Evolutionary conservation across 2,113 vertebrate species (phyloP), one percentile per base, ranked within the genome.

Genomic region (Tapirus terrestris): DNA sequence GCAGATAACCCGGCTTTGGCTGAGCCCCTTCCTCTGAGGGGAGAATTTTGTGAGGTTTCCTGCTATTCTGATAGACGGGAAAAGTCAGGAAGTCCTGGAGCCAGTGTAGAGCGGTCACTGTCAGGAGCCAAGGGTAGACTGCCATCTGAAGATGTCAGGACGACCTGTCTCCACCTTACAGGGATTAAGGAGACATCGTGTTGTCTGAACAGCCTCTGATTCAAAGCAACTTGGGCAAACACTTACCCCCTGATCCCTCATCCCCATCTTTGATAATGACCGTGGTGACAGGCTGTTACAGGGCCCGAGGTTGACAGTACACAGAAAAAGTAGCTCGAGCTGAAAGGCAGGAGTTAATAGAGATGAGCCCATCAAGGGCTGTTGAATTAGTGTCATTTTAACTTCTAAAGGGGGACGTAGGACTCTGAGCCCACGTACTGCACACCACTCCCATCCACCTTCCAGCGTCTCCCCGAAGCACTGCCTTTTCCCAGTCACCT

Each of bases 211-310:
- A 5, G 48, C 43, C 21, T 83, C 75, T 68, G 17, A 27, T 3
- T 6, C 0, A 27, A 48, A 94, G 81, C 76, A 36, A 1, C 56
- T 18, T 18, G 53, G 83, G 56, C 21, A 39, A 8, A 75, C 90
- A 9, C 45, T 23, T 1, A 21, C 1, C 33, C 10, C 16, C 11
- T 1, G 5, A 13, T 3, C 6, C 73, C 20, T 61, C 4, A 0
- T 45, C 12, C 4, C 18, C 2, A 0, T 58, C 43, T 63, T 65
- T 23, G 23, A 68, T 33, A 9, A 73, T 33, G 70, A 68, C 29
- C 5, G 0, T 4, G 6, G 60, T 53, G 76, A 79, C 94, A 89
- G 63, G 80, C n/a, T 45, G 14, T 18, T n/a, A 45, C 0, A 16
- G 18, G 63, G 43, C 48, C 67, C 27, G 4, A 29, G 25, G 51